These are phyloP conservation scores for Calameuta idolon DNA, from an alignment of 2,888 invertebrate species.

Conservation along the genomic window DNA sequence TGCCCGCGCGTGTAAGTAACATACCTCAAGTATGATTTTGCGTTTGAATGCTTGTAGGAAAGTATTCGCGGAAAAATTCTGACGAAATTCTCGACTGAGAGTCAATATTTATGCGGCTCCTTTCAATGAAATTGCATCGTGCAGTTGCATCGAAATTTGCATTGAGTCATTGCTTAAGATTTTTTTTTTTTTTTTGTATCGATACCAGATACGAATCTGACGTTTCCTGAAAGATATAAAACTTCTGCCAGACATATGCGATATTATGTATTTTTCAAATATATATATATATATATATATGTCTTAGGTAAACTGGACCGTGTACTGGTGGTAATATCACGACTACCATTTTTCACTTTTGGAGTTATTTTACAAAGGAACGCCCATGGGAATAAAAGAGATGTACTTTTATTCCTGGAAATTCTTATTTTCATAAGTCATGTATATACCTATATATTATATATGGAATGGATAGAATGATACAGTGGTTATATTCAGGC, in stretches of 20 bases:
- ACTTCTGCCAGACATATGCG: neutral
- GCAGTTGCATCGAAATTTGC: neutral
- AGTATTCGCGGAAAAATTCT: neutral
- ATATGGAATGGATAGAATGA: too few species aligned
- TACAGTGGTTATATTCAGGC: neutral
- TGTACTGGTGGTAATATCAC: neutral
- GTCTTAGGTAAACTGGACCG: neutral
- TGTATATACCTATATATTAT: neutral
- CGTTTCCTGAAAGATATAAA: neutral
- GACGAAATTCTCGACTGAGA: neutral
- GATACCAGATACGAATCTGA: neutral
- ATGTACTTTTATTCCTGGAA: neutral
- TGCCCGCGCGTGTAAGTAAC: neutral
- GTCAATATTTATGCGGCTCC: neutral
- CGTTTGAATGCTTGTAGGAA: neutral
- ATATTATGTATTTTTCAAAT: neutral
- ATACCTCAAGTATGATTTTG: neutral
- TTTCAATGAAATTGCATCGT: neutral
- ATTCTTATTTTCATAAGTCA: neutral
- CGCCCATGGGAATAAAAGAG: neutral
- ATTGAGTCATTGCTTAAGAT: neutral
- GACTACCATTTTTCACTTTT: neutral
- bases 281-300: neutral
- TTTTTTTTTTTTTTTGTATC: neutral
- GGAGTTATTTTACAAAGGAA: neutral